Evolutionary conservation across 2,113 vertebrate species (phyloP).

Genomic region (Chloebia gouldiae): DNA sequence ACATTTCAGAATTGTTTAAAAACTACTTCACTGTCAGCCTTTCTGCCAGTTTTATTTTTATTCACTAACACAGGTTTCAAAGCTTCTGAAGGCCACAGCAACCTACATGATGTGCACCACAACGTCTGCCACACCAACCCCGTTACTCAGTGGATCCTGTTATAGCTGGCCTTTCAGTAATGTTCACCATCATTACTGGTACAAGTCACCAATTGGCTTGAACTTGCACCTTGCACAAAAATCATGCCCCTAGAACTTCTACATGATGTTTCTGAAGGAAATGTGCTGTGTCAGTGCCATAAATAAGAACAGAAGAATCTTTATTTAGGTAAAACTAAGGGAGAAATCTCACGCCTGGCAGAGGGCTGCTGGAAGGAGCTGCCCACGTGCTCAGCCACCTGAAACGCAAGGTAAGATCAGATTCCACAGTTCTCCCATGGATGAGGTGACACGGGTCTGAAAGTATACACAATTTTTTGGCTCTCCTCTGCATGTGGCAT

Average conservation of each 20-base stretch:
- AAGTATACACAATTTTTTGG: not conserved
- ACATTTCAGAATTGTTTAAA: not conserved
- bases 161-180: not conserved
- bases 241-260: not conserved
- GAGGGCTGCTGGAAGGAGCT: not conserved
- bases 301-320: not conserved
- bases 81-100: not conserved
- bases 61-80: not conserved
- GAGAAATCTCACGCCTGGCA: not conserved
- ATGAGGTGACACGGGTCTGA: not conserved
- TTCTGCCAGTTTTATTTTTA: not conserved
- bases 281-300: too few species aligned
- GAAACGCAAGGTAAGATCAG: not conserved
- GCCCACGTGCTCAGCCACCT: not conserved
- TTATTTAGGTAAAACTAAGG: not conserved
- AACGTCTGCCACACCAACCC: not conserved
- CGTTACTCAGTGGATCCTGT: not conserved
- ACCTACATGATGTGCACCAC: not conserved
- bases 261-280: not conserved
- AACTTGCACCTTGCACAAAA: not conserved
- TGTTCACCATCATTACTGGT: not conserved
- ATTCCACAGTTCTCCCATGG: not conserved
- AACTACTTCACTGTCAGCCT: not conserved
- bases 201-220: not conserved
- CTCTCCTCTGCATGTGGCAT: not conserved